Evolutionary conservation across 64 coral and sea anemone genomes (phyloP), one percentile per base, ranked within the genome.

Genomic region (Porites lutea): DNA sequence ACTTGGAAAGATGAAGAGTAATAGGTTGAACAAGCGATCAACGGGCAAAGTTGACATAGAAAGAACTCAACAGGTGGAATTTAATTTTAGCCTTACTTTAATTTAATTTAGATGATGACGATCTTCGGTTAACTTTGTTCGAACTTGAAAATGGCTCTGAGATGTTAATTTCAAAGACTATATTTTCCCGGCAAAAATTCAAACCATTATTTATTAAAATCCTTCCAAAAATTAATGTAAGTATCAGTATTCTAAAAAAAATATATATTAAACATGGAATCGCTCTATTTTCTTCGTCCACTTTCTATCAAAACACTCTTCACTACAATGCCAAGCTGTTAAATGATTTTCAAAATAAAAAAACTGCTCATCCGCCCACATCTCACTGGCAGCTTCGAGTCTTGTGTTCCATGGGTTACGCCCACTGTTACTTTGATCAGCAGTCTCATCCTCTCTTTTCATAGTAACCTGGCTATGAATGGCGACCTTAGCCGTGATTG

Each of bases 211-310:
- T 37, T 37, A 37, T 37, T 37, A 37, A 37, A 37, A 37, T 37
- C 27, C 27, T 37, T 59, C 58, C 58, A 59, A 9, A 59, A 13
- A 59, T 9, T 9, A 59, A 59, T 13, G 58, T 2, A 59, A 59
- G 7, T 59, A 59, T 13, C 58, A 59, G 58, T 59, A 61, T 22
- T 23, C 8, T 15, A 82, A 1, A 19, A 16, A 47, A 65, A 27
- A 3, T 48, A 37, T 37, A 1, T 37, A 13, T 48, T 65, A 83
- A 65, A 83, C 43, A 13, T 19, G 62, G 66, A 67, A 83, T n/a
- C 79, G 59, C 51, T 64, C 79, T 19, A 83, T 83, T 65, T 82
- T 82, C 79, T 82, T 82, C 6, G 22, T 63, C 79, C 79, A 82
- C 2, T 43, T 66, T 22, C 45, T 66, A 49, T 83, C 79, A 83